phyloP scores from a whole-genome alignment of 2,113 vertebrate genomes.

The Ictalurus furcatus region DNA sequence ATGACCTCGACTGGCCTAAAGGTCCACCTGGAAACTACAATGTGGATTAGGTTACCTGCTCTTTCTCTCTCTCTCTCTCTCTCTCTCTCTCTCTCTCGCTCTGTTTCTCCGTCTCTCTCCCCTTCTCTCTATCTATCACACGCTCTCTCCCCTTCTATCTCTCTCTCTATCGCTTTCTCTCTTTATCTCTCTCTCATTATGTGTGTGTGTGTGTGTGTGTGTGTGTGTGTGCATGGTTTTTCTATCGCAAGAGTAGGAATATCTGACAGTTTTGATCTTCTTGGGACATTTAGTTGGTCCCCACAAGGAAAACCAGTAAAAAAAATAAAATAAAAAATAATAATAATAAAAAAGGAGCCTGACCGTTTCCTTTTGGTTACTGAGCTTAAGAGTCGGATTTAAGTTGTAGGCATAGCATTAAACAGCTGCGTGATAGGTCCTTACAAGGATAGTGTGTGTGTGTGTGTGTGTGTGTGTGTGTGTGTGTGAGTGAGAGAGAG shows the following conservation, averaged over 20 bases:
- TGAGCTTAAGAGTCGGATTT: neutral
- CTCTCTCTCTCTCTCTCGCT: neutral
- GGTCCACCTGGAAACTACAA: neutral
- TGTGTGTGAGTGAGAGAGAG: neutral
- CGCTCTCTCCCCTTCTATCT: neutral
- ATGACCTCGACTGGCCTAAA: neutral
- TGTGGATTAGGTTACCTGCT: neutral
- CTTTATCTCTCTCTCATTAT: neutral
- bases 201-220: neutral
- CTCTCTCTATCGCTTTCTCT: neutral
- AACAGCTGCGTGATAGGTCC: neutral
- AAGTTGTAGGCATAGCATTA: neutral
- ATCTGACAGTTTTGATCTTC: neutral
- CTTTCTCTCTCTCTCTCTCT: slow-evolving; percentile 9
- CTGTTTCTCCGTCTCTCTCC: too few species aligned
- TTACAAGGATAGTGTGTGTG: neutral
- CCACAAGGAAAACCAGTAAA: neutral
- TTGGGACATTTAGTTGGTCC: neutral
- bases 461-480: neutral
- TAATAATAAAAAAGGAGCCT: neutral
- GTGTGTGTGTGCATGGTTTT: neutral
- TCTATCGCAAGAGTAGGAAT: neutral
- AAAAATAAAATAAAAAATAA: too few species aligned
- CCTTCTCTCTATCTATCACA: too few species aligned
- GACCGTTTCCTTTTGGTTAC: neutral